Conservation (phyloP, 2,888 invertebrate genomes). For the Oscheius onirici region DNA sequence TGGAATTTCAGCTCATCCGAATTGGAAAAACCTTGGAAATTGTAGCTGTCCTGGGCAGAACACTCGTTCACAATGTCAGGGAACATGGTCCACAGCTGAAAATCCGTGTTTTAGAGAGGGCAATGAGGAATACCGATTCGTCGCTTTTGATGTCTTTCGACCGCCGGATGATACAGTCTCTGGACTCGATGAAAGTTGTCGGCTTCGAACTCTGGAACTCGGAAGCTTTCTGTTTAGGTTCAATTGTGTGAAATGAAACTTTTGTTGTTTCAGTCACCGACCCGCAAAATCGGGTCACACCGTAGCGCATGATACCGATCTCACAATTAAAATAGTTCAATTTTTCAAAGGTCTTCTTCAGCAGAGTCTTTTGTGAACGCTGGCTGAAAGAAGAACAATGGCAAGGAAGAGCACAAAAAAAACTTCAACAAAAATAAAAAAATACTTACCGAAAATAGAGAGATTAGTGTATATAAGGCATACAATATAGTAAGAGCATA, state of each 20-base stretch:
- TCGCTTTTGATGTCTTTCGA: slow-evolving; percentile 13
- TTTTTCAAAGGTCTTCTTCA: too few relatives aligned
- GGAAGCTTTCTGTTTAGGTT: not conserved
- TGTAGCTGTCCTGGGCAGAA: slow-evolving; percentile 31
- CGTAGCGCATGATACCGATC: too few relatives aligned
- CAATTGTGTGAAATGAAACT: not conserved
- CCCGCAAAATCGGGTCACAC: too few relatives aligned
- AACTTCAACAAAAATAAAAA: not conserved
- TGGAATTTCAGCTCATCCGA: slow-evolving; percentile 53
- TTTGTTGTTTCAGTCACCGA: not conserved
- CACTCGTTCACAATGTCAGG: slow-evolving; percentile 49
- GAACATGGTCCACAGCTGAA: slow-evolving; percentile 42
- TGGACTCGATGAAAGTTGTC: slow-evolving; percentile 14
- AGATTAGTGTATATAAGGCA: not conserved
- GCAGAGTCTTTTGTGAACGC: too few relatives aligned
- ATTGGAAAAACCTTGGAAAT: slow-evolving; percentile 41
- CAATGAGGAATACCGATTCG: not conserved
- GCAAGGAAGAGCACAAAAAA: too few relatives aligned
- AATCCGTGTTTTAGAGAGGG: not conserved
- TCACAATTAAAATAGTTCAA: too few relatives aligned
- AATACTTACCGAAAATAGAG: not conserved
- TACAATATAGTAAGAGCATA: slow-evolving; percentile 8
- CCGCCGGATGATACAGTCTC: not conserved
- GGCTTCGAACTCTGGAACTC: slow-evolving; percentile 4
- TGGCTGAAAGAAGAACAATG: too few relatives aligned